phyloP scores from a whole-genome alignment of 1,140 invertebrate species.

The Dufourea novaeangliae region DNA sequence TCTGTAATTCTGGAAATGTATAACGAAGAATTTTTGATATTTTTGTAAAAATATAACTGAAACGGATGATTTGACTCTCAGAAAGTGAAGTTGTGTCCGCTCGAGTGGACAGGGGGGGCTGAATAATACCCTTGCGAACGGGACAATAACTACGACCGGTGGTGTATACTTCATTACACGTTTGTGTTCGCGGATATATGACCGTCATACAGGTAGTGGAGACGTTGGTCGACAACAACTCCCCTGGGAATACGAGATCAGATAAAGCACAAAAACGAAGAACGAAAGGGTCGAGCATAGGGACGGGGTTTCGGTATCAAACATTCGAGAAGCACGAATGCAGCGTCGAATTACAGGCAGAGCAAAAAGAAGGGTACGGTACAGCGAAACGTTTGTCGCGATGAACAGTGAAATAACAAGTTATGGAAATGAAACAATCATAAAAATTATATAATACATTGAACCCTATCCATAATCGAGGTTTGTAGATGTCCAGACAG shows the following conservation, averaged over 20 bases:
- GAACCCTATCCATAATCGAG: no score
- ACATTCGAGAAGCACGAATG: slow-evolving; percentile 24
- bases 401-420: background rate
- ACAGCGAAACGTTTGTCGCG: background rate
- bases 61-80: no score
- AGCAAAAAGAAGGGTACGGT: background rate
- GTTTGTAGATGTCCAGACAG: no score
- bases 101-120: background rate
- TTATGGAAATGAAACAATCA: background rate
- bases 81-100: background rate
- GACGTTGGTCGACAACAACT: slow-evolving; percentile 11
- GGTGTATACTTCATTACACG: slow-evolving; percentile 6
- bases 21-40: no score
- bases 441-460: slow-evolving; percentile 5
- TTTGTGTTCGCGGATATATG: slow-evolving; percentile 8
- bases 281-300: slow-evolving; percentile 16
- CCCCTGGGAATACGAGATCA: slow-evolving; percentile 43
- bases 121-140: background rate
- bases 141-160: background rate
- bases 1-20: no score
- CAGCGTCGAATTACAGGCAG: slow-evolving; percentile 41
- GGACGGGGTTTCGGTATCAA: slow-evolving; percentile 32
- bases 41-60: no score
- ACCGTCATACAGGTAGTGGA: background rate
- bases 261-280: background rate